Evolutionary conservation across 2,888 invertebrate genomes (phyloP).

Genomic region (Cyaniris semiargus): DNA sequence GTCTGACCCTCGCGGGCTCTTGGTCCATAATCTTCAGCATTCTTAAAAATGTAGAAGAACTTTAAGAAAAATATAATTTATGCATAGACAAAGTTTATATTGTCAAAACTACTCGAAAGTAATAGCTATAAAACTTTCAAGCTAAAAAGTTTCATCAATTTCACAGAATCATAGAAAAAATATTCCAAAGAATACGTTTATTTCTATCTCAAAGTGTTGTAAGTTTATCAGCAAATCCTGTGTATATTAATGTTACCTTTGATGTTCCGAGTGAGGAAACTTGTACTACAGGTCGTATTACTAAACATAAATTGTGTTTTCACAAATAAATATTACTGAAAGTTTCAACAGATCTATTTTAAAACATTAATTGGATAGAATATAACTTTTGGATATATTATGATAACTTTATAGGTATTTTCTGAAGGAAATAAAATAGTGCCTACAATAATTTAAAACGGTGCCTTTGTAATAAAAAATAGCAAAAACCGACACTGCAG

Average conservation of each 20-base stretch:
- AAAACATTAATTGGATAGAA: not conserved
- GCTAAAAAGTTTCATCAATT: not conserved
- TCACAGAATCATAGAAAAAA: not conserved
- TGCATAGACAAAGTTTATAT: not conserved
- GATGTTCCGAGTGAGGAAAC: constrained; percentile 29
- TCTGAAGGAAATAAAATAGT: no score
- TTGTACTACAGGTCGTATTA: constrained; percentile 21
- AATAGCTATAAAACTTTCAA: constrained; percentile 1
- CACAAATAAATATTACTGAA: constrained; percentile 18
- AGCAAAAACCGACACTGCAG: no score
- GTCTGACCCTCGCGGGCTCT: no score
- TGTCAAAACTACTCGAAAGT: not conserved
- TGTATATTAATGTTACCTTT: constrained; percentile 28
- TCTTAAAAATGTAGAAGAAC: not conserved
- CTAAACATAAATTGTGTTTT: constrained; percentile 25
- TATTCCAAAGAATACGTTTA: constrained; percentile 19
- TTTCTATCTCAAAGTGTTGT: constrained; percentile 10
- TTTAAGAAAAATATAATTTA: not conserved
- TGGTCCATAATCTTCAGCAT: not conserved
- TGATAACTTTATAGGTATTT: no score
- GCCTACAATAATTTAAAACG: no score
- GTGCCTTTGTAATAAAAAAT: no score
- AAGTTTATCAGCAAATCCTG: constrained; percentile 29
- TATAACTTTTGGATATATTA: no score
- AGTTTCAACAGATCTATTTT: constrained; percentile 2